These are phyloP conservation scores for Cecidostiba fungosa DNA, from an alignment of 2,888 invertebrate genomes.

Conservation along the genomic window DNA sequence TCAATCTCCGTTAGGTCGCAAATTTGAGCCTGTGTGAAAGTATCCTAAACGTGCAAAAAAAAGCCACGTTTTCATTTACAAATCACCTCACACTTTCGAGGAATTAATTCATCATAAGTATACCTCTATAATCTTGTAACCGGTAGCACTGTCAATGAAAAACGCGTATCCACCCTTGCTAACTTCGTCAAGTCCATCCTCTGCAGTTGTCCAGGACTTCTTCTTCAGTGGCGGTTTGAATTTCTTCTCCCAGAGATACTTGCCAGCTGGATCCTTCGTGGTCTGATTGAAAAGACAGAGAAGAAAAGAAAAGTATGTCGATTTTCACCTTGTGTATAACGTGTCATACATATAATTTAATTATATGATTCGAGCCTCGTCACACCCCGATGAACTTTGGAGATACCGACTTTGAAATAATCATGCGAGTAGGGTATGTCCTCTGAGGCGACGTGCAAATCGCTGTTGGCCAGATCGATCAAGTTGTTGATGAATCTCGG, in stretches of 20 bases:
- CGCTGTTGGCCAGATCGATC: conserved; percentile 74
- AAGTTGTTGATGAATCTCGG: conserved; percentile 75
- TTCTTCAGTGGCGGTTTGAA: conserved; percentile 74
- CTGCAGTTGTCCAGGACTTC: conserved; percentile 78
- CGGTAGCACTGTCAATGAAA: conserved; percentile 85
- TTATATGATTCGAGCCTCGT: no score
- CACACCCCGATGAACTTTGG: no score
- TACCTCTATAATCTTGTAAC: conserved; percentile 85
- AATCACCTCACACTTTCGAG: not conserved
- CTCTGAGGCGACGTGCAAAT: conserved; percentile 74
- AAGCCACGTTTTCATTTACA: not conserved
- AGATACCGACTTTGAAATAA: conserved; percentile 73
- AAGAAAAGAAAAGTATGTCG: no score
- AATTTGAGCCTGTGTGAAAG: conserved; percentile 85
- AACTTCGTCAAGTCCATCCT: conserved; percentile 83
- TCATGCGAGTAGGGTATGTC: conserved; percentile 74
- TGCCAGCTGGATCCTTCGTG: conserved; percentile 84
- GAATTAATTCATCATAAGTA: not conserved
- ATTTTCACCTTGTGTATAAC: no score
- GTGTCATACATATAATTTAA: no score
- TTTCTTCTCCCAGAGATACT: conserved; percentile 83
- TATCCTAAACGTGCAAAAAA: conserved; percentile 75
- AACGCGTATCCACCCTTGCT: conserved; percentile 86
- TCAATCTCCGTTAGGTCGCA: conserved; percentile 84
- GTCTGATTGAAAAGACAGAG: conserved; percentile 78